These are phyloP conservation scores for Mormyrus hasselquistii DNA, from an alignment of 2,797 vertebrate genomes.

Conservation along the genomic window DNA sequence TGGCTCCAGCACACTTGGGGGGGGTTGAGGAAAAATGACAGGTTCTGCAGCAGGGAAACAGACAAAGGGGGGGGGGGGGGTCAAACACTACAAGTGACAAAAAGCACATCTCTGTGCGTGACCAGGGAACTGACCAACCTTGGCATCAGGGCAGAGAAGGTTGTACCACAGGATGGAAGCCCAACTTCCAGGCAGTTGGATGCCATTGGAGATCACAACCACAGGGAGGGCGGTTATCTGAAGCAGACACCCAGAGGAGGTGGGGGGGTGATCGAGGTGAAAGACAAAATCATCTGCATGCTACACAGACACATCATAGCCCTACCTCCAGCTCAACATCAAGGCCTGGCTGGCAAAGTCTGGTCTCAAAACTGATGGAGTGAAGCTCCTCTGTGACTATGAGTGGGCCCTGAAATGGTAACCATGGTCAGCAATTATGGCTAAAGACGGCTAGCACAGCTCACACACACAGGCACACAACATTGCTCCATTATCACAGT, in stretches of 20 bases:
- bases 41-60: constrained; percentile 54
- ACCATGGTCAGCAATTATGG: not conserved
- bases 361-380: constrained; percentile 76
- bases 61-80: not conserved
- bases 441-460: not conserved
- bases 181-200: constrained; percentile 76
- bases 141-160: constrained; percentile 65
- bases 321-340: constrained; percentile 73
- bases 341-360: constrained; percentile 64
- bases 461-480: not conserved
- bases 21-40: constrained; percentile 76
- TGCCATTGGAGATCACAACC: constrained; percentile 72
- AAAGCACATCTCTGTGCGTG: not conserved
- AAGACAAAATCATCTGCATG: not conserved
- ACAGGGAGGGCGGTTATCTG: constrained; percentile 78
- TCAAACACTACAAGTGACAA: not conserved
- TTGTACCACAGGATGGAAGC: constrained; percentile 87
- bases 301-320: not conserved
- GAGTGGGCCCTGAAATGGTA: constrained; percentile 60
- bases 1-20: constrained; percentile 72
- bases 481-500: not conserved
- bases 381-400: constrained; percentile 87
- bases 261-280: not conserved
- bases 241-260: constrained; percentile 16
- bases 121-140: constrained; percentile 51